Conservation (phyloP, 2,113 vertebrate species). For the Burhinus bistriatus region DNA sequence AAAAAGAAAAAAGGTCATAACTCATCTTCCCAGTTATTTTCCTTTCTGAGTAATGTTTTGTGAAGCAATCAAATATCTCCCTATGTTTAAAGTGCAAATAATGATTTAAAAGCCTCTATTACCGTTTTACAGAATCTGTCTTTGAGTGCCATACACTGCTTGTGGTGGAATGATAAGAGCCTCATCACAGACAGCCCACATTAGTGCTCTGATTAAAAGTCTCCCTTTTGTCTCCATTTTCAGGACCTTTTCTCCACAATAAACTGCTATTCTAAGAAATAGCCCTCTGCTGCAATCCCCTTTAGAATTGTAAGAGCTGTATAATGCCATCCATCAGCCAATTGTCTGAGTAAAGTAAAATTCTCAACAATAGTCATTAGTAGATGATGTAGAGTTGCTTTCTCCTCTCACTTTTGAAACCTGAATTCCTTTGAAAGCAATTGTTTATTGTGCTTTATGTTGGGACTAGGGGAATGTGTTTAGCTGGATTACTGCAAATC, state of each 20-base stretch:
- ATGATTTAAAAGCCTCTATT: slow-evolving; percentile 29
- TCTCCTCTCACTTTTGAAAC: not conserved
- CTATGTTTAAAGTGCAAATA: slow-evolving; percentile 24
- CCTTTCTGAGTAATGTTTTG: not conserved
- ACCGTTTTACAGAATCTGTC: not conserved
- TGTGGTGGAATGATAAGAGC: not conserved
- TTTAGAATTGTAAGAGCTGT: not conserved
- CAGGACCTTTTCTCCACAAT: not conserved
- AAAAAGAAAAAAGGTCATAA: not conserved
- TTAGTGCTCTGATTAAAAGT: slow-evolving; percentile 39
- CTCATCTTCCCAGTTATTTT: not conserved
- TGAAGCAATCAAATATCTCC: slow-evolving; percentile 13
- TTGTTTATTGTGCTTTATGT: not conserved
- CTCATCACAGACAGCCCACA: slow-evolving; percentile 2
- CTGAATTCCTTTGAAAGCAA: not conserved
- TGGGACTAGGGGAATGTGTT: not conserved
- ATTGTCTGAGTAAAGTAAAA: slow-evolving; percentile 17
- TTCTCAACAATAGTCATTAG: not conserved
- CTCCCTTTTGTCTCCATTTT: slow-evolving; percentile 25
- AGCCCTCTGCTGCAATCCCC: not conserved
- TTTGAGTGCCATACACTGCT: slow-evolving; percentile 8
- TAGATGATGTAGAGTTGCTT: not conserved
- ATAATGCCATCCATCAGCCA: not conserved
- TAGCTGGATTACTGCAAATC: not conserved
- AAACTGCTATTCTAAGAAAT: not conserved